These are phyloP conservation scores for Megatriorchis doriae DNA, from an alignment of 2,113 vertebrate species.

Conservation along the genomic window DNA sequence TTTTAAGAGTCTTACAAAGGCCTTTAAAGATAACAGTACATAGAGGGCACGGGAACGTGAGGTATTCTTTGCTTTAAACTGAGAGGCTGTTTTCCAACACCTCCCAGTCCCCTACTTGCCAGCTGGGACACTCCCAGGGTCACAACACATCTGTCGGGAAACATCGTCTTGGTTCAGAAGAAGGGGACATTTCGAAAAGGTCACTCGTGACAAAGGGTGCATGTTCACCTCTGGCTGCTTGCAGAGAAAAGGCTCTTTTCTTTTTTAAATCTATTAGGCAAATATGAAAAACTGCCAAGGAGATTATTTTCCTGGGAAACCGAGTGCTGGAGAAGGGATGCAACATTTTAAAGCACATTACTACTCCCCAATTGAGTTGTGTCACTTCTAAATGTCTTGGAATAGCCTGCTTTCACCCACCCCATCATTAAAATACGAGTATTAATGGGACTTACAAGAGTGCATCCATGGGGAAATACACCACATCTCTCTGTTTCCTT, in stretches of 20 bases:
- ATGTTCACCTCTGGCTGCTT: not conserved
- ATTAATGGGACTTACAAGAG: slow-evolving; percentile 18
- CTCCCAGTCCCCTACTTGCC: not conserved
- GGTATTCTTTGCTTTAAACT: not conserved
- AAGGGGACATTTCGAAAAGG: not conserved
- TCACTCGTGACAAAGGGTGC: not conserved
- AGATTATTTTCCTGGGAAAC: not conserved
- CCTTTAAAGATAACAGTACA: not conserved
- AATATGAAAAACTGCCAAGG: not conserved
- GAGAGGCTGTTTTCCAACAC: not conserved
- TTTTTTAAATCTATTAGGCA: not conserved
- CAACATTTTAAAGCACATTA: not conserved
- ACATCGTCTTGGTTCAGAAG: not conserved
- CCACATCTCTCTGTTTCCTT: not conserved
- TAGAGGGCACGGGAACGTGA: fast-evolving
- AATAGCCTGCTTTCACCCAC: not conserved
- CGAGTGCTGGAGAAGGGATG: not conserved
- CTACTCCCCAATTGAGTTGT: not conserved
- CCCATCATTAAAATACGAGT: not conserved
- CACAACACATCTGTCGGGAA: not conserved
- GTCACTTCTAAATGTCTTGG: not conserved
- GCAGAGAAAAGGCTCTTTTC: not conserved
- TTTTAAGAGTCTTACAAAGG: not conserved
- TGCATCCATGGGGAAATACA: not conserved
- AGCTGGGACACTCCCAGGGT: not conserved